phyloP scores from a whole-genome alignment of 2,113 vertebrate species.

The Chloropsis hardwickii region DNA sequence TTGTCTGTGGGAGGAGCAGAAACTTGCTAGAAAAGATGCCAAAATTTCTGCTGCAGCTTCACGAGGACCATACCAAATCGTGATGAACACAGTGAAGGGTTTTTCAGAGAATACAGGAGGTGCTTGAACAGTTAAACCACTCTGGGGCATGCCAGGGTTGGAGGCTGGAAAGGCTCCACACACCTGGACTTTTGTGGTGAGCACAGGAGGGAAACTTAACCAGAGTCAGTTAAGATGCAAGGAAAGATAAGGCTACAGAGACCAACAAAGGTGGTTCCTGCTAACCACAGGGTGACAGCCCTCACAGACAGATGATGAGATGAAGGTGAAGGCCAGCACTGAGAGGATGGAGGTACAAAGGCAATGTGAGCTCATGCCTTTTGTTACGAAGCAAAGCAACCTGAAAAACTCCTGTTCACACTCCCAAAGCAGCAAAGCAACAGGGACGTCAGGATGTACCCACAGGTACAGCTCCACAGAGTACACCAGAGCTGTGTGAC shows the following conservation, averaged over 20 bases:
- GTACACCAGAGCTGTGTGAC: background rate
- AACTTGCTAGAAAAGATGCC: background rate
- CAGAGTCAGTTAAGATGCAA: slow-evolving; percentile 50
- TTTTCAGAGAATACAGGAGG: background rate
- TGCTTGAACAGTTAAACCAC: slow-evolving; percentile 45
- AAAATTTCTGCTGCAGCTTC: background rate
- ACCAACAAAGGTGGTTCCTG: background rate
- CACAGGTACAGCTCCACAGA: background rate
- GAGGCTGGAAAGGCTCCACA: background rate
- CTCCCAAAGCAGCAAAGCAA: background rate
- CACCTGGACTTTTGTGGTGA: slow-evolving; percentile 14
- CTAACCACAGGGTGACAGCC: background rate
- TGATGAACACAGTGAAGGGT: background rate
- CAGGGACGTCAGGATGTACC: background rate
- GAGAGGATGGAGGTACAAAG: background rate
- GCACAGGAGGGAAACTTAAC: background rate
- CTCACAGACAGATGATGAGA: background rate
- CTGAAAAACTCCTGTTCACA: background rate
- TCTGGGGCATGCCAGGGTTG: background rate
- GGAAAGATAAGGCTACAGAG: slow-evolving; percentile 37
- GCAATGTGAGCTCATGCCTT: background rate
- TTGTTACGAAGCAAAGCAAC: background rate
- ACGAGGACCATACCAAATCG: fast-evolving
- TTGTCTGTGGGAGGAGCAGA: background rate
- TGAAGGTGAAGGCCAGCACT: background rate